Conservation (phyloP, 2,113 vertebrate genomes). For the Salvelinus namaycush region DNA sequence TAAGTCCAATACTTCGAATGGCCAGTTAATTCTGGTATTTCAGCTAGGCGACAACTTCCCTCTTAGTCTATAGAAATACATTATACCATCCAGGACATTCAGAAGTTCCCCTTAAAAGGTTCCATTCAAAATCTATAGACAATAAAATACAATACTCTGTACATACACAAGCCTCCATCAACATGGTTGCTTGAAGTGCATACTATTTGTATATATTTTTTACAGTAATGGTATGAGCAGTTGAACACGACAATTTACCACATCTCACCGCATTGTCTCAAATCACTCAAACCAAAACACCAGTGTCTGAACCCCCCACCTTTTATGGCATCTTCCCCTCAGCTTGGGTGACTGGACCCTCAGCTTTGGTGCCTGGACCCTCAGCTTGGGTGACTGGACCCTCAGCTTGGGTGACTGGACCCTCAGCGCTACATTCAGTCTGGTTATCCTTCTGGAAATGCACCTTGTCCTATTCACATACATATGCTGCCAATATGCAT, state of each 20-base stretch:
- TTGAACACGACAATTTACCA: not conserved
- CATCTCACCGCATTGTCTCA: not conserved
- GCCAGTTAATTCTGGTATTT: not conserved
- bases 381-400: conserved; percentile 33
- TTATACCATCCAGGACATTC: too few species aligned
- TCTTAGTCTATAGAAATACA: too few species aligned
- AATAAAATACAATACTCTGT: too few species aligned
- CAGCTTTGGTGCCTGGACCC: conserved; percentile 13
- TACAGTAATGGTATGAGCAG: too few species aligned
- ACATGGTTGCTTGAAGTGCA: too few species aligned
- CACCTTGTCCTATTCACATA: conserved; percentile 57
- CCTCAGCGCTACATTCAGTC: conserved; percentile 43
- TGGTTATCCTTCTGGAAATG: conserved; percentile 58
- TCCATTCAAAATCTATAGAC: too few species aligned
- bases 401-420: conserved; percentile 15
- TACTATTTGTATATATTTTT: too few species aligned
- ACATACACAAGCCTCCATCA: too few species aligned
- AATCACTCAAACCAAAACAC: not conserved
- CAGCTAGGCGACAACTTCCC: not conserved
- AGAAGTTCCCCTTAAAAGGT: too few species aligned
- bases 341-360: conserved; percentile 17
- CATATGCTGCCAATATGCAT: conserved; percentile 70
- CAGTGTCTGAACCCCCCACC: not conserved
- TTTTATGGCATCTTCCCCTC: conserved; percentile 46
- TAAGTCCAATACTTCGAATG: not conserved